A percentile compares a stretch with the other conserved stretches of the same genome.
These are phyloP conservation scores for Mus caroli DNA, from an alignment of 2,797 vertebrate species.

Conservation along the genomic window DNA sequence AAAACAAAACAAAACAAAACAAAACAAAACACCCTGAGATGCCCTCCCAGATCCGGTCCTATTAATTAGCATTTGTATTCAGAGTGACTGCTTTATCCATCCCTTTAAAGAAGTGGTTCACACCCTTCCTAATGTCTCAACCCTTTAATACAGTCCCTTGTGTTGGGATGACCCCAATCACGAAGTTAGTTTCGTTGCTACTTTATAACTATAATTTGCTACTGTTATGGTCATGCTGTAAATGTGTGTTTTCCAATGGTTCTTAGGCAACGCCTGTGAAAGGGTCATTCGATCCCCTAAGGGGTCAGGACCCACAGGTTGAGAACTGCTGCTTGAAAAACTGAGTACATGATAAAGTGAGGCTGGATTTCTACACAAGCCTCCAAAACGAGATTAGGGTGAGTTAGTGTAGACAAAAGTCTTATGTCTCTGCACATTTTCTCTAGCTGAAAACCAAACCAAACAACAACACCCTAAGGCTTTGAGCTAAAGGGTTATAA, in stretches of 20 bases:
- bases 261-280: background rate
- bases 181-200: background rate
- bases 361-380: background rate
- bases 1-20: too few relatives aligned
- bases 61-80: background rate
- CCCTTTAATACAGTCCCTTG: background rate
- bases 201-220: background rate
- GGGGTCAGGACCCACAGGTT: background rate
- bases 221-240: too few relatives aligned
- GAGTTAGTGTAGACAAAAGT: background rate
- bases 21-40: background rate
- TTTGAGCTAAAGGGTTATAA: background rate
- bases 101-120: constrained; percentile 7
- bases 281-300: background rate
- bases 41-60: background rate
- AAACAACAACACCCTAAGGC: accelerated
- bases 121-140: background rate
- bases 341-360: constrained; percentile 14
- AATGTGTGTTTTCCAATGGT: background rate
- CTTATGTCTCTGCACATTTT: background rate
- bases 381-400: background rate
- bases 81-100: background rate
- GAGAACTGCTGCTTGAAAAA: background rate
- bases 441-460: background rate
- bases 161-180: background rate